Conservation (phyloP, 2,797 vertebrate genomes). For the Sebastes vulpes region DNA sequence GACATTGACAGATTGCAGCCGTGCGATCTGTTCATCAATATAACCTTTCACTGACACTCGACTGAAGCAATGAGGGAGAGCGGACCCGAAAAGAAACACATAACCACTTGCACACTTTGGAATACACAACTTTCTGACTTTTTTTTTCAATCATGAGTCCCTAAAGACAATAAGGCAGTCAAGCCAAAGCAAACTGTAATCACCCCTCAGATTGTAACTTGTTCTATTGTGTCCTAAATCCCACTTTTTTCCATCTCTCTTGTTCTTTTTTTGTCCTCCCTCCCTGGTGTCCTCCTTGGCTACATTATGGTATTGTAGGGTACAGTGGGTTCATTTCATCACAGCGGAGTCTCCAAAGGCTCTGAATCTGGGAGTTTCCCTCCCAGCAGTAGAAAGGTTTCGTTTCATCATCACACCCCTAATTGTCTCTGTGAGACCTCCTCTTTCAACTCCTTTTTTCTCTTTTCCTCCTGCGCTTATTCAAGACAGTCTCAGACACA, state of each 20-base stretch:
- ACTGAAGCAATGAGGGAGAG: conserved; percentile 28
- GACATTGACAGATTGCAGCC: conserved; percentile 72
- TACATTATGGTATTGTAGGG: conserved; percentile 8
- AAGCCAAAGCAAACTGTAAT: conserved; percentile 76
- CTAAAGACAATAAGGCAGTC: conserved; percentile 56
- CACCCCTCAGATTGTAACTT: conserved; percentile 56
- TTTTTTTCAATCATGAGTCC: conserved; percentile 44
- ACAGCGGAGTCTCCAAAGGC: conserved; percentile 29
- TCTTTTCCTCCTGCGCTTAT: conserved; percentile 12
- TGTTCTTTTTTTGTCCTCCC: conserved; percentile 41
- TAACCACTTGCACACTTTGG: conserved; percentile 12
- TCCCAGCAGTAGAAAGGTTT: conserved; percentile 26
- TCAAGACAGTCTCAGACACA: conserved; percentile 23
- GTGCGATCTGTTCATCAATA: conserved; percentile 63
- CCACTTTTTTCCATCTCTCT: conserved; percentile 53
- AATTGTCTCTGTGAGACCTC: conserved; percentile 33
- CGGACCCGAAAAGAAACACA: conserved; percentile 7
- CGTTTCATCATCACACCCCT: conserved; percentile 49
- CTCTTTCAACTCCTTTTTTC: conserved; percentile 10
- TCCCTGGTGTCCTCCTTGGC: conserved; percentile 21
- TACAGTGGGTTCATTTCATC: conserved; percentile 44
- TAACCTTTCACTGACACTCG: conserved; percentile 65
- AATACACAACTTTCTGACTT: conserved; percentile 34
- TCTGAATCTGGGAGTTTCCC: conserved; percentile 45
- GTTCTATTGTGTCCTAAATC: conserved; percentile 50